Evolutionary conservation across 2,113 vertebrate genomes (phyloP), one percentile per base, ranked within the genome.

Genomic region (Varanus komodoensis): DNA sequence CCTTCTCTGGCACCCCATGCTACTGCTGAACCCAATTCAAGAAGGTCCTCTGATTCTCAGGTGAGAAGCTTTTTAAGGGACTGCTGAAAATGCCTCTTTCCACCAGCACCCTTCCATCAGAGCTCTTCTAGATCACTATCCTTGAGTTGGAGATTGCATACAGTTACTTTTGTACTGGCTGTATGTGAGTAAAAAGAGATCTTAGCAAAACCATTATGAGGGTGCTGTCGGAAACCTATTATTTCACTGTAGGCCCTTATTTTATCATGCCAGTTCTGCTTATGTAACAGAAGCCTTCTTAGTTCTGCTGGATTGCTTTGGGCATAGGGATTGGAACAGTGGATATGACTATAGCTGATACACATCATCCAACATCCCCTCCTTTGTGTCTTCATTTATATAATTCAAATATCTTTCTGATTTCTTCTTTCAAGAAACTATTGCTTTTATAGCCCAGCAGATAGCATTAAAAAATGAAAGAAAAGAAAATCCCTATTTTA

Each of bases 401-500:
- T 81, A 29, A 32, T 27, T 54, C 48, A 32, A 15, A n/a, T 25
- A 74, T 34, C 32, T 74, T 74, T 74, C 32, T 74, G n/a, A n/a
- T 74, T 74, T n/a, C 32, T 74, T 74, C 15, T n/a, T 32, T n/a
- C 32, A n/a, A n/a, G 71, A 74, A n/a, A 74, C 3, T 89, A 38
- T 54, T 27, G n/a, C 67, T 1, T 86, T 91, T 88, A 92, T 89
- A 86, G 73, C 0, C 3, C 3, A 93, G 81, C 12, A 23, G 7
- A 86, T 89, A 74, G 61, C 69, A 73, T 73, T 73, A 48, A 73
- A 90, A 84, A 78, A 11, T 2, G 68, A 38, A 64, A 64, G 61
- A 87, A 92, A 89, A 82, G 79, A 4, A 86, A 19, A 67, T 71
- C 92, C 1, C 9, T 23, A n/a, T 74, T 74, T 74, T 74, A n/a